These are phyloP conservation scores for Odocoileus virginianus DNA, from an alignment of 2,113 vertebrate genomes.

Conservation along the genomic window DNA sequence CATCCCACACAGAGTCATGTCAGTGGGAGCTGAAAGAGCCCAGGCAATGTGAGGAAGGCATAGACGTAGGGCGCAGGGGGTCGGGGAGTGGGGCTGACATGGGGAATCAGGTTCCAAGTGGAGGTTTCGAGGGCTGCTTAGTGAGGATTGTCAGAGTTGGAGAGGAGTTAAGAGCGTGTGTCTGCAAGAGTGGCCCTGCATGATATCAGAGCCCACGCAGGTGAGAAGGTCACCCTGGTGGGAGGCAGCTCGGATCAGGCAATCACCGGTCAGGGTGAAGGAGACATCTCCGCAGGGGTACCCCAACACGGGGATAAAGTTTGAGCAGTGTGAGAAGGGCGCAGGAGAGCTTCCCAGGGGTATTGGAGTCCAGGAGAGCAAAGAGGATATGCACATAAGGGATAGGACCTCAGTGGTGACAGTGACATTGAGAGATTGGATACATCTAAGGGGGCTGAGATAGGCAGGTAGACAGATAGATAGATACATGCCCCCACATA, in stretches of 20 bases:
- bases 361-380: background rate
- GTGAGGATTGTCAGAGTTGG: background rate
- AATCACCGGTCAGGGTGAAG: background rate
- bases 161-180: background rate
- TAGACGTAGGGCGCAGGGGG: rapidly evolving
- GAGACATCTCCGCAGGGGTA: too few species aligned
- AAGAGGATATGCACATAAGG: background rate
- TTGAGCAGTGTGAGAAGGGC: background rate
- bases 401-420: background rate
- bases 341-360: background rate
- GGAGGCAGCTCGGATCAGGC: background rate
- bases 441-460: background rate
- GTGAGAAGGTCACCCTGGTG: background rate
- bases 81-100: rapidly evolving
- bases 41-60: background rate
- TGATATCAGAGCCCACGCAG: background rate
- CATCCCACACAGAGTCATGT: background rate
- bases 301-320: background rate
- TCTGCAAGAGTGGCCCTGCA: background rate
- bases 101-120: background rate
- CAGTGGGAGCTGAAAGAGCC: background rate
- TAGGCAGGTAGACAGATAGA: background rate
- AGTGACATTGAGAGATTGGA: background rate
- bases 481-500: background rate
- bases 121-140: background rate